phyloP scores from a whole-genome alignment of 2,797 vertebrate genomes.

The Cuniculus paca region DNA sequence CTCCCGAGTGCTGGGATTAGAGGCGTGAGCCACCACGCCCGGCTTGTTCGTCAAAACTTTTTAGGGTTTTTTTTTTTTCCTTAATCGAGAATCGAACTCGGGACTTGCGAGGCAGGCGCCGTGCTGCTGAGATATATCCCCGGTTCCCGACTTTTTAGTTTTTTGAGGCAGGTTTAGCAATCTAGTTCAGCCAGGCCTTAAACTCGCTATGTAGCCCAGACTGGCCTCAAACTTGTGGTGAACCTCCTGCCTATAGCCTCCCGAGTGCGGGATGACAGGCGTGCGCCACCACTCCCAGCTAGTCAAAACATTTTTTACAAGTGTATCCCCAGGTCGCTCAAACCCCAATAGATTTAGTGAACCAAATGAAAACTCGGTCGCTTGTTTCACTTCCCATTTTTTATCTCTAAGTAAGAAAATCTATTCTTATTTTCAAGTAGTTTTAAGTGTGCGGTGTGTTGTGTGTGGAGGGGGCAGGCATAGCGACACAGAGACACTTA shows the following conservation, averaged over 20 bases:
- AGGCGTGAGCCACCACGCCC: too few species aligned
- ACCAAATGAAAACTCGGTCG: slow-evolving; percentile 72
- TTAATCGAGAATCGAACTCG: too few species aligned
- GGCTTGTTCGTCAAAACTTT: not conserved
- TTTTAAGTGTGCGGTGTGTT: not conserved
- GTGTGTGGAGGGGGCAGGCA: not conserved
- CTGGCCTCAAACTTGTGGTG: not conserved
- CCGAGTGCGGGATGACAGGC: not conserved
- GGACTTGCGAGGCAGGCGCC: too few species aligned
- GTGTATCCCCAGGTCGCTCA: too few species aligned
- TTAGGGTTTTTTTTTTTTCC: too few species aligned
- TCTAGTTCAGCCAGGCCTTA: not conserved
- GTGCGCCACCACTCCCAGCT: not conserved
- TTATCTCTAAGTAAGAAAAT: slow-evolving; percentile 75
- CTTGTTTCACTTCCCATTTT: slow-evolving; percentile 73
- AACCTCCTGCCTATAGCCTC: not conserved
- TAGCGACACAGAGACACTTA: too few species aligned
- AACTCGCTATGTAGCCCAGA: not conserved
- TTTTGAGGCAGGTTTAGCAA: not conserved
- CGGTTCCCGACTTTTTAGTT: not conserved
- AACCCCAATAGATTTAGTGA: slow-evolving; percentile 59
- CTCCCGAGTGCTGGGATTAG: too few species aligned
- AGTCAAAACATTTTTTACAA: not conserved
- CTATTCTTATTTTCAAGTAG: slow-evolving; percentile 53
- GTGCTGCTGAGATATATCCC: too few species aligned